Base-by-base conservation (phyloP, 1,140 invertebrate species). In the Calliphora vicina region DNA sequence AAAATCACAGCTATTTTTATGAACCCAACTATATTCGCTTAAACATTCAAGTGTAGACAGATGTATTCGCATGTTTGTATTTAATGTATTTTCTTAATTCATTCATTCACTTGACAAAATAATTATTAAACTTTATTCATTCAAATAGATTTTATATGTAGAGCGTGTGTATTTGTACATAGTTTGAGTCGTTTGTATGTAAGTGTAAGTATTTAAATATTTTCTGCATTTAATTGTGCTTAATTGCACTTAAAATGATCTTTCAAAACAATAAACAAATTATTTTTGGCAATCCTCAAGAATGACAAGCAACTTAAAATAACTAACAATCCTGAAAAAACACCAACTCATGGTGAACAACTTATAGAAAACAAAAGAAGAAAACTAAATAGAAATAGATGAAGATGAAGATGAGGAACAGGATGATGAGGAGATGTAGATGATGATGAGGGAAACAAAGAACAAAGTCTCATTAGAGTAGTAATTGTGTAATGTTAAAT, bases 171-270 rank as follows among this genome's bases (percentile, higher is more conserved):
- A 15, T 57, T 1, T 57, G 50, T 15, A 15, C n/a, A 1, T 57
- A n/a, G 6, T n/a, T n/a, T 45, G 43, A 45, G 15, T n/a, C n/a
- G n/a, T n/a, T 35, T 35, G 35, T 17, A 57, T 57, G 13, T 57
- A 1, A 45, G 43, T 45, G 50, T 15, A n/a, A n/a, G 50, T 57
- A 57, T 57, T 57, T 57, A 57, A 57, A 57, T 57, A 57, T 17
- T 57, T 76, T 76, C 27, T 76, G 73, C 23, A 35, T 76, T 76
- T 42, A 76, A 76, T 76, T 76, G 73, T 76, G 73, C 73, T 76
- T 76, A 76, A 76, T 76, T 76, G 73, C 73, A 76, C 73, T 76
- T 76, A 76, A 76, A 76, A 76, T 76, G n/a, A 76, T 76, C 73
- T 76, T 35, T 76, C 73, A 76, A 76, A 76, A 76, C 73, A 76